Base-by-base conservation (phyloP, 2,888 invertebrate genomes). In the Cerceris ruficornis region DNA sequence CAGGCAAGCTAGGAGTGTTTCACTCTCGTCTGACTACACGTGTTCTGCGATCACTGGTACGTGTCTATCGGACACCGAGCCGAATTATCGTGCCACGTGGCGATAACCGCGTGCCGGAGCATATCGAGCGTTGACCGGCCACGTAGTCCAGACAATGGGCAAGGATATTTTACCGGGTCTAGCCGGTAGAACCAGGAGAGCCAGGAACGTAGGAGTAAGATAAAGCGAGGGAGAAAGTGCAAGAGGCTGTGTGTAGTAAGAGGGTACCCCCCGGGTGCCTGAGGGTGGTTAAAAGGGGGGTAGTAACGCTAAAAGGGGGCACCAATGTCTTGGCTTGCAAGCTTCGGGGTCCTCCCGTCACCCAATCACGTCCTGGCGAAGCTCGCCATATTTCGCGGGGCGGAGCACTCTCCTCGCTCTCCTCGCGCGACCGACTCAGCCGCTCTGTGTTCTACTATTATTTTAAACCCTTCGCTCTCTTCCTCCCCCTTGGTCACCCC, bases 321-420 rank as follows among this genome's bases (percentile, higher is more conserved):
- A 90, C 92, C 92, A 92, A 92, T 92, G 92, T 92, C 92, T 92
- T 91, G 90, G 91, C 91, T 90, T 87, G 88, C 84, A 81, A 90
- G 88, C 89, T 86, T 88, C 87, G 88, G 88, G 91, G 90, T 92
- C 92, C 91, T 92, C 92, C 92, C 91, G 91, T 92, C 92, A 92
- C 88, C 92, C 92, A 92, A 92, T 92, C 92, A 90, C 90, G 90
- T 90, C 88, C 90, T 91, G 88, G 89, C 89, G 88, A 89, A 87
- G 89, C 89, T 91, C 91, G 91, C 91, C 91, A 92, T 92, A 92
- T 92, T 91, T 91, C 89, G 91, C 90, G 91, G 91, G 91, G 91
- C 91, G 91, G 92, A 91, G 91, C 88, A 84, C 88, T 90, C 89
- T 88, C 86, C 82, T 86, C 85, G 75, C 86, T 83, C 81, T 85